Evolutionary conservation across 2,113 vertebrate species (phyloP).

Genomic region (Pao palembangensis): DNA sequence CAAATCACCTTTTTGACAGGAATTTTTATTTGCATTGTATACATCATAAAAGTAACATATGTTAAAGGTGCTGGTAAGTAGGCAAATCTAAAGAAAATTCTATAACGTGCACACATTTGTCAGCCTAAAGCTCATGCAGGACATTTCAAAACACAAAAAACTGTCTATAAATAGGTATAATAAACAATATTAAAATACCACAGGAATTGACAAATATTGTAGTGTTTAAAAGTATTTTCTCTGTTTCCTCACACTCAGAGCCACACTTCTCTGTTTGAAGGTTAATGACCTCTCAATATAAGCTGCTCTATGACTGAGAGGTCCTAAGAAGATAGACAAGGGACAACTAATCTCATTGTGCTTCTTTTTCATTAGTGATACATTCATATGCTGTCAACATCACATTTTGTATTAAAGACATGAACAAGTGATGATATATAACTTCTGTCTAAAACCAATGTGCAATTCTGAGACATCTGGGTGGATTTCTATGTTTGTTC

Average conservation of each 20-base stretch:
- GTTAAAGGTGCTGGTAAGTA: conserved; percentile 29
- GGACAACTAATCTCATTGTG: conserved; percentile 21
- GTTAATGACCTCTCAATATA: conserved; percentile 12
- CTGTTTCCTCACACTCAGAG: neutral
- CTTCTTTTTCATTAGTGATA: conserved; percentile 34
- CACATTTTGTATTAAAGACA: neutral
- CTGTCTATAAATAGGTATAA: neutral
- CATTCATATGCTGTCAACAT: conserved; percentile 56
- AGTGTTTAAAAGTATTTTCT: no score
- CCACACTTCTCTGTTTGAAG: neutral
- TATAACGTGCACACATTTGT: no score
- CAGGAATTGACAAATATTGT: no score
- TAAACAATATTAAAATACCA: neutral
- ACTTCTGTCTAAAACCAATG: conserved; percentile 20
- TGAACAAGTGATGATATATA: no score
- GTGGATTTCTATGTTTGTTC: conserved; percentile 35
- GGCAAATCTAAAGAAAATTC: no score
- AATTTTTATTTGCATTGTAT: conserved; percentile 21
- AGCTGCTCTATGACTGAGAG: conserved; percentile 43
- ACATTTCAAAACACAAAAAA: no score
- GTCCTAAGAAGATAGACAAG: conserved; percentile 46
- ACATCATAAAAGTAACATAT: conserved; percentile 5
- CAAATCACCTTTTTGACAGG: neutral
- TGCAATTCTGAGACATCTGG: conserved; percentile 36
- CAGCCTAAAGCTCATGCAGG: no score